Evolutionary conservation across 2,797 vertebrate genomes (phyloP), one percentile per base, ranked within the genome.

Genomic region (Pipistrellus kuhlii): DNA sequence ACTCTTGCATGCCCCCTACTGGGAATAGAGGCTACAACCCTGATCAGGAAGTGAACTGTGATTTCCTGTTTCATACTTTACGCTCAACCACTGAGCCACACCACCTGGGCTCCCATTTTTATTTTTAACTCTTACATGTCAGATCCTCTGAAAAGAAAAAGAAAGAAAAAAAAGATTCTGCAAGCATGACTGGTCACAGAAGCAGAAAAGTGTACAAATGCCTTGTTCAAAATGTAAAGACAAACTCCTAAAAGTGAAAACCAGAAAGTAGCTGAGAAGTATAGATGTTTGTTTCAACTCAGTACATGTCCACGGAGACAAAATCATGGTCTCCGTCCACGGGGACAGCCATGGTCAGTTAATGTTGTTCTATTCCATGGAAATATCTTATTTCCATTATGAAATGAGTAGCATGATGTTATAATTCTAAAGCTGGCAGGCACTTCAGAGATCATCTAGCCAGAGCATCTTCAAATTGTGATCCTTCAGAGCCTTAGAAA

Each of bases 61-160:
- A 62, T 5, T 5, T 62, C 27, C 59, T 62, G 59, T 62, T 62
- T 62, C 59, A 62, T 62, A 62, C 27, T 62, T 59, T 30, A 62
- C 1, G 27, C 59, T 62, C 59, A 14, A 62, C 59, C 59, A 62
- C 27, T 62, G 27, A 62, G 25, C 59, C 59, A 62, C 12, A 30
- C 59, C 5, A 0, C 12, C 12, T 30, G 11, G 25, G 25, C 57
- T 83, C 3, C 25, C 48, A 64, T 62, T 94, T 91, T 86, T 30
- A 82, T 83, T 94, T 94, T 92, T 91, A 73, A 92, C 51, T 64
- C 21, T 89, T 77, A 68, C 20, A 59, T 72, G n/a, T 95, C n/a
- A 76, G 53, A 46, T 84, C 12, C 25, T 86, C 17, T 76, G n/a
- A 85, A 90, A 62, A 25, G 17, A 32, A 77, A 88, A 77, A 88